These are phyloP conservation scores for Drosophila prolongata DNA, from an alignment of 2,888 invertebrate genomes.

Conservation along the genomic window DNA sequence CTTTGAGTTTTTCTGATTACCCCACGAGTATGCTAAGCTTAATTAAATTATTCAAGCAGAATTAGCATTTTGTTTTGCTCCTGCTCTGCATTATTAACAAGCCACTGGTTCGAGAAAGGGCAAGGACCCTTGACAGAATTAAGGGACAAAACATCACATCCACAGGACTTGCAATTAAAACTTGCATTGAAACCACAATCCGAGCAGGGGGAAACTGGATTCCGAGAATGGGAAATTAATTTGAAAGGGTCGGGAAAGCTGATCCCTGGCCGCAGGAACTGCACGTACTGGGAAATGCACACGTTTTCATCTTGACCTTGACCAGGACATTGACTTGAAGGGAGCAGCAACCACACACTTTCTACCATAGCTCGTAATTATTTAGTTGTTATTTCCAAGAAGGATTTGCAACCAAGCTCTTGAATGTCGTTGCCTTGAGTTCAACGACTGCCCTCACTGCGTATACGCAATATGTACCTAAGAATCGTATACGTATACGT, in stretches of 20 bases:
- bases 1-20: slow-evolving; percentile 15
- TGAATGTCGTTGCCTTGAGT: slow-evolving; percentile 37
- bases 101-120: slow-evolving; percentile 26
- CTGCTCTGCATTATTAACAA: slow-evolving; percentile 49
- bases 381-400: slow-evolving; percentile 21
- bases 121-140: slow-evolving; percentile 51
- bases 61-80: slow-evolving; percentile 13
- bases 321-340: slow-evolving; percentile 25
- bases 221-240: slow-evolving; percentile 52
- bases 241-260: slow-evolving; percentile 37
- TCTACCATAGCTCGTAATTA: slow-evolving; percentile 14
- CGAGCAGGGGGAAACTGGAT: not conserved
- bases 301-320: slow-evolving; percentile 17
- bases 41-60: slow-evolving; percentile 43
- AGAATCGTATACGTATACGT: no score
- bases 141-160: not conserved
- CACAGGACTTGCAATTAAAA: slow-evolving; percentile 56
- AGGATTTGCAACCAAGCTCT: slow-evolving; percentile 13
- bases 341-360: not conserved
- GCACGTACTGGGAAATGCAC: slow-evolving; percentile 51
- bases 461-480: slow-evolving; percentile 46
- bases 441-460: slow-evolving; percentile 50
- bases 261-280: slow-evolving; percentile 50
- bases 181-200: slow-evolving; percentile 48
- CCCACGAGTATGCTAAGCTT: slow-evolving; percentile 54